Conservation (phyloP, 2,113 vertebrate genomes). For the Thamnophis sirtalis region DNA sequence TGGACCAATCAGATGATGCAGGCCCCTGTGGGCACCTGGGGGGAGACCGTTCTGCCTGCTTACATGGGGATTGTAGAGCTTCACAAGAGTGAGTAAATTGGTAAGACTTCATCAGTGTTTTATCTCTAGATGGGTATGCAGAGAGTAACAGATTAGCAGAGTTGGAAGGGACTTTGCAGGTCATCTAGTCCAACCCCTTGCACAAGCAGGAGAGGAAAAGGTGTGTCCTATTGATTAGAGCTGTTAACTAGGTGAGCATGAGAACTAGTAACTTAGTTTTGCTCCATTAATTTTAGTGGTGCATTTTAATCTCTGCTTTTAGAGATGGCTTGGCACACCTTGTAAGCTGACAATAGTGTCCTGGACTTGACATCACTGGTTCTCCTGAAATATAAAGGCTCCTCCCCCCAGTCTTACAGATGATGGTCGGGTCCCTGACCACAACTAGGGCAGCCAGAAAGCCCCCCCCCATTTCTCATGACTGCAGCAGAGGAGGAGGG, state of each 20-base stretch:
- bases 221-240: not conserved
- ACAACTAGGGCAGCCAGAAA: not conserved
- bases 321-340: not conserved
- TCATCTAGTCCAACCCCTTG: no score
- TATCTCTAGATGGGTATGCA: not conserved
- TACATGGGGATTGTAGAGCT: slow-evolving; percentile 38
- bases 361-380: not conserved
- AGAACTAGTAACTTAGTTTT: not conserved
- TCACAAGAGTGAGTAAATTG: slow-evolving; percentile 19
- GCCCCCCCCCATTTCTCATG: no score
- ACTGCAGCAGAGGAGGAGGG: not conserved
- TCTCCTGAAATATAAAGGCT: not conserved
- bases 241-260: not conserved
- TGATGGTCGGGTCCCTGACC: no score
- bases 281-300: not conserved
- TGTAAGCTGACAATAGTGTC: not conserved
- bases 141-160: no score
- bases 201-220: not conserved
- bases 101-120: not conserved
- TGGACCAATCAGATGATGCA: slow-evolving; percentile 20
- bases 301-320: not conserved
- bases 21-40: slow-evolving; percentile 1
- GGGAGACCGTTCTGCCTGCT: slow-evolving; percentile 24
- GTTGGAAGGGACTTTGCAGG: no score
- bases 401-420: not conserved